Percentiles rank a stretch among this genome's conserved stretches.
Evolutionary conservation across 2,797 vertebrate species (phyloP).

Genomic region (Rhynchonycteris naso): DNA sequence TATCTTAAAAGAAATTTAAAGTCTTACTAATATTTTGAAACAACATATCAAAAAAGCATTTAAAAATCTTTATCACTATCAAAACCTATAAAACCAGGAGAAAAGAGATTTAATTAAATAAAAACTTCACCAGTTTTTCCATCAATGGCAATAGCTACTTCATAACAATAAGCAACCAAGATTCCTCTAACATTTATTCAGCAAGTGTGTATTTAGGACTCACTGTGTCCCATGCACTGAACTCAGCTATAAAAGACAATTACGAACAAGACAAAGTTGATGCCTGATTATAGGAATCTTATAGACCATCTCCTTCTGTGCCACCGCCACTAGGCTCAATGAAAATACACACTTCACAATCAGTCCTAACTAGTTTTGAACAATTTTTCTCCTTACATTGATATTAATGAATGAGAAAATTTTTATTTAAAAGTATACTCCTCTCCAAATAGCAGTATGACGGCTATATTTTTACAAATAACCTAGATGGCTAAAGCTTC

Average conservation of each 20-base stretch:
- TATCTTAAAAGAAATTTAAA: conserved; percentile 43
- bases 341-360: background rate
- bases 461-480: conserved; percentile 17
- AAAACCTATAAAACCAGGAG: background rate
- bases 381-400: conserved; percentile 6
- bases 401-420: background rate
- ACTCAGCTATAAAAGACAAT: background rate
- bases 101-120: background rate
- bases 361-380: background rate
- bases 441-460: background rate
- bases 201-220: background rate
- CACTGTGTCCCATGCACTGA: background rate
- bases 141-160: background rate
- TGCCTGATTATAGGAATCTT: background rate
- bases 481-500: background rate
- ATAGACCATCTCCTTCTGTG: background rate
- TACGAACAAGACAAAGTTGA: background rate
- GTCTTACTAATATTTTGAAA: conserved; percentile 30
- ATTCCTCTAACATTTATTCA: background rate
- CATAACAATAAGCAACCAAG: background rate
- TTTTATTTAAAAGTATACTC: background rate
- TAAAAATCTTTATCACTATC: conserved; percentile 17
- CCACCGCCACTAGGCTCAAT: background rate
- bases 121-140: conserved; percentile 5
- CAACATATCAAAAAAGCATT: background rate